Evolutionary conservation across 2,113 vertebrate species (phyloP).

Genomic region (Hippocampus mohnikei): DNA sequence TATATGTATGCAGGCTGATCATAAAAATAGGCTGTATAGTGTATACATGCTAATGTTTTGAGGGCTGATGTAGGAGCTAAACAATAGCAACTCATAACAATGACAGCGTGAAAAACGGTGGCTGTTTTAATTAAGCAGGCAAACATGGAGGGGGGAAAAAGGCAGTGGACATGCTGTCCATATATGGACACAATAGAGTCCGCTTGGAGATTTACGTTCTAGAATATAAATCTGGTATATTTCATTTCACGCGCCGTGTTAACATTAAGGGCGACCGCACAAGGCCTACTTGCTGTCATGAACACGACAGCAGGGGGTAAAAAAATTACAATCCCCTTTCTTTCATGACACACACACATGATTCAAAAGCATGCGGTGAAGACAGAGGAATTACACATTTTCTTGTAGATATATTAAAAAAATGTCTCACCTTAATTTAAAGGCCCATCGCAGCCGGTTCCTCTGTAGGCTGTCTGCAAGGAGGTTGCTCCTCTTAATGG

Average conservation of each 20-base stretch:
- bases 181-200: not conserved
- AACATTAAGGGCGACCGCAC: not conserved
- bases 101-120: not conserved
- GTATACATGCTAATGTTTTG: not conserved
- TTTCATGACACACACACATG: not conserved
- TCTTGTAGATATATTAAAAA: not conserved
- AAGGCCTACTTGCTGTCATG: not conserved
- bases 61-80: not conserved
- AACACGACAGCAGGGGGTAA: not conserved
- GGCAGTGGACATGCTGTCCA: not conserved
- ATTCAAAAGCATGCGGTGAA: not conserved
- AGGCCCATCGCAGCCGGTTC: constrained; percentile 13
- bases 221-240: not conserved
- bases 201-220: not conserved
- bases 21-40: not conserved
- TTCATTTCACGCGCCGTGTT: not conserved
- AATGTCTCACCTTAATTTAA: constrained; percentile 42
- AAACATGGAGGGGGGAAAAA: not conserved
- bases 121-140: not conserved
- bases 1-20: not conserved
- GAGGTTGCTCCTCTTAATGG: constrained; percentile 6
- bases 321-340: not conserved
- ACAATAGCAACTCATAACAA: not conserved
- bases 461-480: not conserved
- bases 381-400: too few species aligned